Percentiles rank a stretch among this genome's conserved stretches.
phyloP scores from a whole-genome alignment of 1,140 invertebrate genomes.

The Drosophila yakuba region DNA sequence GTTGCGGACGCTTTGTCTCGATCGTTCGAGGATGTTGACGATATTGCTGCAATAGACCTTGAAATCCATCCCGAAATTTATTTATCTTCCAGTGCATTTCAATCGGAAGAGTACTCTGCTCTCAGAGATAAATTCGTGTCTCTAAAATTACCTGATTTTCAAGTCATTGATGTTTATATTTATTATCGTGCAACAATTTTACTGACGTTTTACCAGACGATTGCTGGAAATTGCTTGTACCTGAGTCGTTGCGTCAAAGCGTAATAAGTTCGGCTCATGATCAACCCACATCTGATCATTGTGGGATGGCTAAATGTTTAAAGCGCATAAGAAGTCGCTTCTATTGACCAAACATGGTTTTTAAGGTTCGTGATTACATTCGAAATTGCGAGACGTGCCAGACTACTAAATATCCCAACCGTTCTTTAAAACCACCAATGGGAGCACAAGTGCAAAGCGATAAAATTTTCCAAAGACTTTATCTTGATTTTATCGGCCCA shows the following conservation, averaged over 20 bases:
- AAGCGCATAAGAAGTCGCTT: conserved; percentile 1
- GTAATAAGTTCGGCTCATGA: not conserved
- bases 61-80: too few species aligned
- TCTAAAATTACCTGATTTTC: too few species aligned
- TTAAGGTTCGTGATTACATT: too few species aligned
- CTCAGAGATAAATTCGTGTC: not conserved
- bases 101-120: not conserved
- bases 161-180: not conserved
- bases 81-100: not conserved
- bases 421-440: too few species aligned
- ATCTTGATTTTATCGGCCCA: too few species aligned
- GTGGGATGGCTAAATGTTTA: conserved; percentile 3
- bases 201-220: not conserved
- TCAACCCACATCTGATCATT: not conserved
- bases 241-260: not conserved
- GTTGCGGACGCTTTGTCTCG: too few species aligned
- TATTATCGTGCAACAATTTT: not conserved
- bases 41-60: too few species aligned
- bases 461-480: too few species aligned
- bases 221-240: conserved; percentile 8
- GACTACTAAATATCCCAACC: too few species aligned
- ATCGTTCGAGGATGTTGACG: too few species aligned
- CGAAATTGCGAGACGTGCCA: too few species aligned
- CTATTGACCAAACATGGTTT: not conserved
- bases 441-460: too few species aligned